Conservation (phyloP, 2,113 vertebrate genomes). For the Burhinus oedicnemus region DNA sequence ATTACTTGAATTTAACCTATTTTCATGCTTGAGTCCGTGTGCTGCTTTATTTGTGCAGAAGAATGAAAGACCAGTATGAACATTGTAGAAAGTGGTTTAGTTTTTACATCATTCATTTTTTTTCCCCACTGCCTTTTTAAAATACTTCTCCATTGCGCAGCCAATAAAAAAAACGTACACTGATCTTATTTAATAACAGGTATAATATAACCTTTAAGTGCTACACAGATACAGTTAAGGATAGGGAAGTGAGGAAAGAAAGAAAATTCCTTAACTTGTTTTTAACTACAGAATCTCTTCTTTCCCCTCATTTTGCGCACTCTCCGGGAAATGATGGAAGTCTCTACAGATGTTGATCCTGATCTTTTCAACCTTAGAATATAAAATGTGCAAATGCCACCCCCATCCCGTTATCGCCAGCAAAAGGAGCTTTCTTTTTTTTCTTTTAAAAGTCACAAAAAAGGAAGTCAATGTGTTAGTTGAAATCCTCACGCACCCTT, state of each 20-base stretch:
- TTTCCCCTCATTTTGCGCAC: neutral
- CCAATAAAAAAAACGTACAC: neutral
- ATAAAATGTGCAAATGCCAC: neutral
- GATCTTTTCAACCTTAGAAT: neutral
- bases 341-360: neutral
- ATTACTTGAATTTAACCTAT: neutral
- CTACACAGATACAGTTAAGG: neutral
- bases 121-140: neutral
- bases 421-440: neutral
- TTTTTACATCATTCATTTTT: neutral
- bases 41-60: neutral
- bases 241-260: neutral
- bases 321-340: neutral
- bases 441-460: neutral
- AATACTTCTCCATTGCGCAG: neutral
- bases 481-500: neutral
- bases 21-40: neutral
- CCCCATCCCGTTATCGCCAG: rapidly evolving
- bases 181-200: neutral
- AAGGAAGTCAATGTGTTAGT: neutral
- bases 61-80: neutral
- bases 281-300: neutral
- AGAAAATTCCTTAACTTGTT: neutral
- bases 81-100: neutral
- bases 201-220: neutral